Percentiles rank a stretch among this genome's conserved stretches.
Conservation (phyloP, 2,113 vertebrate species). For the Spilogale gracilis region DNA sequence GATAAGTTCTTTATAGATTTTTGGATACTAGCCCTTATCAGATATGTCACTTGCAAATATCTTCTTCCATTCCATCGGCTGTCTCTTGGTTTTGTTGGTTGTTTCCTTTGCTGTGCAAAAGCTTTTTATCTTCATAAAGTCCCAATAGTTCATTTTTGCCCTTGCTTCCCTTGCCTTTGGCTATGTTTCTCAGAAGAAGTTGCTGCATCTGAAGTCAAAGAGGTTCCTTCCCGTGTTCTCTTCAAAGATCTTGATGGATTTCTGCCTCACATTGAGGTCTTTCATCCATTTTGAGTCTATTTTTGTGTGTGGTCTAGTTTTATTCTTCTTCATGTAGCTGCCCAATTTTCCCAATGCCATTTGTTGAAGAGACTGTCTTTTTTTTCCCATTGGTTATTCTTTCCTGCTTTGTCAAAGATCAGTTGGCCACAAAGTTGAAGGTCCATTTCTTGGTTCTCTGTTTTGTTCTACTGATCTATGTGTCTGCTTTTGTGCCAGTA, state of each 20-base stretch:
- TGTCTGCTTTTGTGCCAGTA: background rate
- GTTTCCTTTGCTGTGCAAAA: background rate
- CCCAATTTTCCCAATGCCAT: too few relatives aligned
- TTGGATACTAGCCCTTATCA: too few relatives aligned
- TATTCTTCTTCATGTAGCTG: too few relatives aligned
- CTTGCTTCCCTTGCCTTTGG: background rate
- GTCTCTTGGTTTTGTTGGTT: background rate
- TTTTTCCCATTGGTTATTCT: background rate
- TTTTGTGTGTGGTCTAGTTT: too few relatives aligned
- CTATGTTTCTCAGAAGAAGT: background rate
- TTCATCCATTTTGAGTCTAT: too few relatives aligned
- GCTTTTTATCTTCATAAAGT: background rate
- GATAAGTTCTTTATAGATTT: too few relatives aligned
- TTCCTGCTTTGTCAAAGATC: background rate
- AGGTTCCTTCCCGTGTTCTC: too few relatives aligned
- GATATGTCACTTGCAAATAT: too few relatives aligned
- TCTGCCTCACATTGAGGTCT: too few relatives aligned
- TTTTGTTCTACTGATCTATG: background rate
- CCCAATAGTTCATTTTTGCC: background rate
- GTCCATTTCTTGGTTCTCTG: background rate
- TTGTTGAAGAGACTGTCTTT: too few relatives aligned
- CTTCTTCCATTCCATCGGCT: background rate
- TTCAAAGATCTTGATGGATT: too few relatives aligned
- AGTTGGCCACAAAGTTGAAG: background rate
- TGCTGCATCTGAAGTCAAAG: too few relatives aligned